phyloP scores from a whole-genome alignment of 2,113 vertebrate genomes.

The Mobula hypostoma region DNA sequence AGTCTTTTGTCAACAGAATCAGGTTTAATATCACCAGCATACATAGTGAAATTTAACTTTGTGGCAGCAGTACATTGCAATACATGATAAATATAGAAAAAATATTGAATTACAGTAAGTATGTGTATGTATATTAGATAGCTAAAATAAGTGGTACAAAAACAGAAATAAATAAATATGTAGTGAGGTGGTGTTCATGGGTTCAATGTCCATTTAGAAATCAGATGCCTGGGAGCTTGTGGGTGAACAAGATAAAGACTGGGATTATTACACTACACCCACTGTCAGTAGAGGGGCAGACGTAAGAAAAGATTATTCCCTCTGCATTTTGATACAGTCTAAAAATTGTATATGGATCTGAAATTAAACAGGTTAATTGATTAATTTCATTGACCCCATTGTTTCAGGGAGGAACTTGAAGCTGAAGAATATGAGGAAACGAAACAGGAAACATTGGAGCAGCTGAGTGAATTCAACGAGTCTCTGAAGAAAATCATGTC shows the following conservation, averaged over 20 bases:
- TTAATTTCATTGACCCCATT: neutral
- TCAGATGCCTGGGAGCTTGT: neutral
- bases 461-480: conserved; percentile 88
- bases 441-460: conserved; percentile 91
- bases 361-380: neutral
- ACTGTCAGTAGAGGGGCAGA: neutral
- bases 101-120: too few relatives aligned
- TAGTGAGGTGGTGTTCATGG: too few relatives aligned
- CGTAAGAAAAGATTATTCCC: neutral
- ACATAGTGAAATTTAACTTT: too few relatives aligned
- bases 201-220: too few relatives aligned
- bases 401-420: conserved; percentile 82
- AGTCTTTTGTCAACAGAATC: too few relatives aligned
- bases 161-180: too few relatives aligned
- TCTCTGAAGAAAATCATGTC: conserved; percentile 93
- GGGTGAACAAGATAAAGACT: neutral
- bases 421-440: conserved; percentile 93
- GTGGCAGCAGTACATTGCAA: too few relatives aligned
- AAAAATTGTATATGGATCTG: neutral
- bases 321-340: too few relatives aligned
- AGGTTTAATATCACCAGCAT: too few relatives aligned
- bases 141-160: too few relatives aligned
- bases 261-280: neutral
- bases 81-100: too few relatives aligned
- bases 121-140: too few relatives aligned